Percentiles rank a stretch among this genome's conserved stretches.
Evolutionary conservation across 2,888 invertebrate genomes (phyloP).

Genomic region (Auanema sp.): DNA sequence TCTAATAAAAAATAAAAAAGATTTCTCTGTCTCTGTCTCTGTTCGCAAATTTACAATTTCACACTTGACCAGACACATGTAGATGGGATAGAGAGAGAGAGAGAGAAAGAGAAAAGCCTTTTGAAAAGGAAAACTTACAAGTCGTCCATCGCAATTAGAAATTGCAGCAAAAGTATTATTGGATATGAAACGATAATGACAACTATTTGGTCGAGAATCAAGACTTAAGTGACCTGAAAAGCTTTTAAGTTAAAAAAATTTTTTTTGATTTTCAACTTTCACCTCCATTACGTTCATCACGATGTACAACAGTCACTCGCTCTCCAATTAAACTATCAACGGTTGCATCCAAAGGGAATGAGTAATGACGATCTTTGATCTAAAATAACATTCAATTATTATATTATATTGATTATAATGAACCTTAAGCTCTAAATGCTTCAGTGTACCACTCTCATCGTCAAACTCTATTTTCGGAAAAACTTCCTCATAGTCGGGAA

Average conservation of each 20-base stretch:
- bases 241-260: no score
- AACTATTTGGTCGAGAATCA: conserved; percentile 41
- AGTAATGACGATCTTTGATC: conserved; percentile 14
- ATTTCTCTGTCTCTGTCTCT: no score
- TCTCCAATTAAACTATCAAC: conserved; percentile 44
- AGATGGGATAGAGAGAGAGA: neutral
- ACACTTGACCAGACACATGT: neutral
- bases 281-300: conserved; percentile 48
- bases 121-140: conserved; percentile 50
- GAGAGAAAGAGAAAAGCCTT: neutral
- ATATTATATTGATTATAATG: neutral
- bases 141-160: conserved; percentile 57
- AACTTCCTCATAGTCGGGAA: conserved; percentile 43
- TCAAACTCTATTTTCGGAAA: conserved; percentile 30
- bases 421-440: conserved; percentile 30
- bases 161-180: conserved; percentile 57
- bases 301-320: conserved; percentile 41
- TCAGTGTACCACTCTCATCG: conserved; percentile 28
- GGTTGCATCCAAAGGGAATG: conserved; percentile 32
- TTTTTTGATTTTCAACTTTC: conserved; percentile 7
- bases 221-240: conserved; percentile 27
- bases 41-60: neutral
- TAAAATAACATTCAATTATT: conserved; percentile 7
- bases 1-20: no score
- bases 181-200: conserved; percentile 58